phyloP scores from a whole-genome alignment of 2,113 vertebrate genomes.

The Anguilla rostrata region DNA sequence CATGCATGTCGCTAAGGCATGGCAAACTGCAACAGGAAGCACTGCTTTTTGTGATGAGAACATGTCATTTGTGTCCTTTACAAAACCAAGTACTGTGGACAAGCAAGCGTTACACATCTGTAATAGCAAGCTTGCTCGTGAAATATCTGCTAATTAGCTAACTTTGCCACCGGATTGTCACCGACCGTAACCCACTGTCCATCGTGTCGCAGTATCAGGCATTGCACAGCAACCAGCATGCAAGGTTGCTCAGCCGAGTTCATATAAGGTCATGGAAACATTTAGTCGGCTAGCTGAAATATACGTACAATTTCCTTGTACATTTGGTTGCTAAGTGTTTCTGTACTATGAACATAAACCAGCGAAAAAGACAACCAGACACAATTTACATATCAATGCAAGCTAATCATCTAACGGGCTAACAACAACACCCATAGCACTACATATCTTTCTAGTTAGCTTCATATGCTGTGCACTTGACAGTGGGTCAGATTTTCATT shows the following conservation, averaged over 20 bases:
- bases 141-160: neutral
- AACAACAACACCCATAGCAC: no score
- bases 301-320: neutral
- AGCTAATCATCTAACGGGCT: no score
- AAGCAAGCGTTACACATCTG: neutral
- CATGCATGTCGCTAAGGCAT: no score
- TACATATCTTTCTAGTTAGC: no score
- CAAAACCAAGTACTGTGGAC: neutral
- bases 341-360: neutral
- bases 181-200: neutral
- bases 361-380: neutral
- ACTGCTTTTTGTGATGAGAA: neutral
- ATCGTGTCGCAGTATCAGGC: neutral
- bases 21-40: neutral
- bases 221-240: neutral
- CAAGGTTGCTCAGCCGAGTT: conserved; percentile 30
- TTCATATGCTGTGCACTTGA: neutral
- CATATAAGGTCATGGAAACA: conserved; percentile 44
- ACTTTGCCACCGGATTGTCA: neutral
- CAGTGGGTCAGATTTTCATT: conserved; percentile 45
- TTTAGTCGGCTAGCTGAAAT: neutral
- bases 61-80: neutral
- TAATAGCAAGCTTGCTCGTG: neutral
- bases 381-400: no score
- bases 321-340: neutral